These are phyloP conservation scores for Cinclus mexicanus DNA, from an alignment of 2,113 vertebrate genomes.

Conservation along the genomic window DNA sequence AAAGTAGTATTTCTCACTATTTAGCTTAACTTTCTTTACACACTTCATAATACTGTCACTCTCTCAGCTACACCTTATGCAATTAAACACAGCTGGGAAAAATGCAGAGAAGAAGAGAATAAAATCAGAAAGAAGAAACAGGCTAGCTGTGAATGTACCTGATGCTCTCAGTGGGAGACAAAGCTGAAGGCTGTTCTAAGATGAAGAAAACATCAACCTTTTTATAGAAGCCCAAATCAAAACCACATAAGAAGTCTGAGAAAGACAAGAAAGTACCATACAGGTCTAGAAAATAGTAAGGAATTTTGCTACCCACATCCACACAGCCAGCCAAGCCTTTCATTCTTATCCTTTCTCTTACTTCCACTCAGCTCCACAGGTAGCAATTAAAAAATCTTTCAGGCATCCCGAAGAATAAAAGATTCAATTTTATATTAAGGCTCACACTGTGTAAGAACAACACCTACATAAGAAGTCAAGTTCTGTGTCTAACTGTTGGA, in stretches of 20 bases:
- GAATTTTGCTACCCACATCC: neutral
- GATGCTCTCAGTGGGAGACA: neutral
- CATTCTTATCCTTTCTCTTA: slow-evolving; percentile 17
- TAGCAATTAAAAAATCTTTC: neutral
- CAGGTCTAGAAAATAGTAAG: neutral
- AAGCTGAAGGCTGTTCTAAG: neutral
- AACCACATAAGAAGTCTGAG: neutral
- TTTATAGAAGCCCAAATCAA: neutral
- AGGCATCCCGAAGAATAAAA: neutral
- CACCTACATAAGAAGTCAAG: neutral
- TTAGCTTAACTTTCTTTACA: neutral
- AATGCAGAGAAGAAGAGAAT: neutral
- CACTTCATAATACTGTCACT: neutral
- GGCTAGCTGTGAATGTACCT: neutral
- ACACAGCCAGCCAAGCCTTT: neutral
- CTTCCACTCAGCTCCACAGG: neutral
- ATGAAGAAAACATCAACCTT: neutral
- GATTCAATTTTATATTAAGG: neutral
- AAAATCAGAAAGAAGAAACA: neutral
- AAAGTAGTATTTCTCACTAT: neutral
- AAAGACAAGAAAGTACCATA: neutral
- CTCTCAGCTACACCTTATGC: neutral
- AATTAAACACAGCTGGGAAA: slow-evolving; percentile 8
- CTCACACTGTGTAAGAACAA: neutral
- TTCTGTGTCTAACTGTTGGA: neutral